Base-by-base conservation (phyloP, 2,797 vertebrate genomes). In the Loriculus beryllinus region DNA sequence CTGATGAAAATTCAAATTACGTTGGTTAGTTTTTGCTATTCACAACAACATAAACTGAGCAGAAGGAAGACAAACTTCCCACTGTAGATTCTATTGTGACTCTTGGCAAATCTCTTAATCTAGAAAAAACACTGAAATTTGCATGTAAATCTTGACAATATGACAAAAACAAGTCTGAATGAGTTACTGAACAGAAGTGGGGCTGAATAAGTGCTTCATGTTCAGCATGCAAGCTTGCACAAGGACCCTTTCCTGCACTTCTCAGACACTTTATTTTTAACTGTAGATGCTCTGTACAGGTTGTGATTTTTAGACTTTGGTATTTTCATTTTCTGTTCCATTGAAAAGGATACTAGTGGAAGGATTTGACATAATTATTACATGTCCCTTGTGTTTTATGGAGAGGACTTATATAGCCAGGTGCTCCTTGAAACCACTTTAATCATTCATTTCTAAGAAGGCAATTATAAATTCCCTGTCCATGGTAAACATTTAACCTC, bases 401-500 rank as follows among this genome's bases (percentile, higher is more conserved):
- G 51, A 33, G 80, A 86, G 42, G 31, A 62, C 70, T 77, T 82
- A 70, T 26, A 92, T 57, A 91, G 74, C 62, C 64, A 91, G 62
- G 82, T 88, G 40, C 51, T 96, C 82, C 70, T 93, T 95, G 86
- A 52, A 94, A 82, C 82, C 56, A 91, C 62, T 95, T 79, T 85
- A 95, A 94, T 96, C 63, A 93, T 88, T 77, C 51, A 77, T 94
- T 94, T 96, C 70, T 93, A 63, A 90, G 92, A 95, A 86, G 22
- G 76, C 92, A 96, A 95, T 96, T 96, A 93, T 33, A 80, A 96
- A 96, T 78, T 95, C 78, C 87, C 63, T 63, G 91, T 75, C 43
- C 47, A 67, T 35, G 43, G 88, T 94, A 96, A 95, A 96, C 84
- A 94, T 95, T 95, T 96, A 96, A 95, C 83, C 60, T 90, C 67